phyloP scores from a whole-genome alignment of 2,888 invertebrate species.

The Gisinianus flammeolus region DNA sequence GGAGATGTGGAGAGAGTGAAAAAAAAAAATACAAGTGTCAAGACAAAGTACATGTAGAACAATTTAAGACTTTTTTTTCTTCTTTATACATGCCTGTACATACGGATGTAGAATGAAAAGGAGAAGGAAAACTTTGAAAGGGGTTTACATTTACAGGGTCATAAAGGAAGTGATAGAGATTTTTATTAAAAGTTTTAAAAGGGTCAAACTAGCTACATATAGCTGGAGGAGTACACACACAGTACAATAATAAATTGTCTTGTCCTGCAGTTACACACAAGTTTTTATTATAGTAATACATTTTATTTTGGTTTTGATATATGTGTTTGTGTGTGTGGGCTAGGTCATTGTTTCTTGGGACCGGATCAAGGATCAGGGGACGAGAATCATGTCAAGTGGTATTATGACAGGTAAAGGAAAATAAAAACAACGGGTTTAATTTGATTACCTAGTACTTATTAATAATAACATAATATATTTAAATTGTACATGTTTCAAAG shows the following conservation, averaged over 20 bases:
- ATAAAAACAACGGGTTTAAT: background rate
- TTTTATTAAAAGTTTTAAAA: constrained; percentile 1
- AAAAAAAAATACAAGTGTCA: background rate
- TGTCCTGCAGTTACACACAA: no score
- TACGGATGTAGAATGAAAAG: background rate
- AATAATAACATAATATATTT: background rate
- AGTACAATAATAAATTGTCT: no score
- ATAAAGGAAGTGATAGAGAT: constrained; percentile 18
- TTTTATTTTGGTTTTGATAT: background rate
- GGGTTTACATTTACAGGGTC: background rate
- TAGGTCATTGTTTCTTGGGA: constrained; percentile 43
- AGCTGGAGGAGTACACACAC: no score
- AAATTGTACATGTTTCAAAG: no score
- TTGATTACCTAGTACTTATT: background rate
- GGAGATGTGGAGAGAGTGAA: background rate
- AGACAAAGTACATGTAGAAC: constrained; percentile 6
- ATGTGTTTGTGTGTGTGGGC: background rate
- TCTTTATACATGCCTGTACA: no score
- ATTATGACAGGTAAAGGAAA: constrained; percentile 71
- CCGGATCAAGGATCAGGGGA: constrained; percentile 35
- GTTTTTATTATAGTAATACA: no score
- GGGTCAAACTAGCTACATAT: background rate
- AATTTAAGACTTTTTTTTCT: constrained; percentile 3
- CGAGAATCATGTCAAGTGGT: constrained; percentile 72
- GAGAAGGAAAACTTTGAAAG: background rate